phyloP scores from a whole-genome alignment of 2,888 invertebrate species.

The Drosophila formosana region DNA sequence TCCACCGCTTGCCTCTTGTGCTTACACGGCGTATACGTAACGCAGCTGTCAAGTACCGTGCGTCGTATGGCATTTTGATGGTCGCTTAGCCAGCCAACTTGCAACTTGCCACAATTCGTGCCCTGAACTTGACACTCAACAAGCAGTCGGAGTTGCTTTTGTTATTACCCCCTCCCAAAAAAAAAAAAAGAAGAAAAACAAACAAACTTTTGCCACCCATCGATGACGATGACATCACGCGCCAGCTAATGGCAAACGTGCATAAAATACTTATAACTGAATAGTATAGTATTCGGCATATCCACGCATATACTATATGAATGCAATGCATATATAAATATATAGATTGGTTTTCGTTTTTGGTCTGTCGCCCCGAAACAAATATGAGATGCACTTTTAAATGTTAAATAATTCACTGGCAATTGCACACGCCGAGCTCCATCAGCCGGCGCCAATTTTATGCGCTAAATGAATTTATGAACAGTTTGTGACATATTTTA shows the following conservation, averaged over 20 bases:
- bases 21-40: slow-evolving; percentile 40
- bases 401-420: slow-evolving; percentile 64
- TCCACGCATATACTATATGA: background rate
- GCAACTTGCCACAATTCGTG: slow-evolving; percentile 31
- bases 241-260: slow-evolving; percentile 64
- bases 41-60: slow-evolving; percentile 46
- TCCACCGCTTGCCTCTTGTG: background rate
- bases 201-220: slow-evolving; percentile 41
- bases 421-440: slow-evolving; percentile 43
- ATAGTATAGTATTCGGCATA: slow-evolving; percentile 24
- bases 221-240: slow-evolving; percentile 66
- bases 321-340: slow-evolving; percentile 10
- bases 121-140: slow-evolving; percentile 64
- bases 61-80: slow-evolving; percentile 53
- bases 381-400: slow-evolving; percentile 64
- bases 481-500: slow-evolving; percentile 67
- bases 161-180: slow-evolving; percentile 6
- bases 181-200: background rate
- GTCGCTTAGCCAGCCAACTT: slow-evolving; percentile 52
- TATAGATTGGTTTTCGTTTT: slow-evolving; percentile 44
- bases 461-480: slow-evolving; percentile 69
- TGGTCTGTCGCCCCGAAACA: slow-evolving; percentile 53
- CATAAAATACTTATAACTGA: slow-evolving; percentile 52
- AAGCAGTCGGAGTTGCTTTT: slow-evolving; percentile 6
- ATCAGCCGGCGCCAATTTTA: slow-evolving; percentile 49